Evolutionary conservation across 2,888 invertebrate genomes (phyloP).

Genomic region (Entomobrya multifasciata): DNA sequence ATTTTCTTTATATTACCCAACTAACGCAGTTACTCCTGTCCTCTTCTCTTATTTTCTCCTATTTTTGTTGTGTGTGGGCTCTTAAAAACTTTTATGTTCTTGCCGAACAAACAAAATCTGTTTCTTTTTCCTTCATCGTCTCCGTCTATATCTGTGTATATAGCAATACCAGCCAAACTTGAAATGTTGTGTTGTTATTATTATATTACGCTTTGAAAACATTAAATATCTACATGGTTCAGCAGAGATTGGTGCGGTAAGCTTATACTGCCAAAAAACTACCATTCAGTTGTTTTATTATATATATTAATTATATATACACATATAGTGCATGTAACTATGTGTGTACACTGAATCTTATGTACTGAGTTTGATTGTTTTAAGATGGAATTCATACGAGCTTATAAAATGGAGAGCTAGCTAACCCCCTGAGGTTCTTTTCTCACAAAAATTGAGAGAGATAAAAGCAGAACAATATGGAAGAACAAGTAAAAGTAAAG

Average conservation of each 20-base stretch:
- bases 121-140: conserved; percentile 52
- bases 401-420: conserved; percentile 31
- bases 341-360: conserved; percentile 21
- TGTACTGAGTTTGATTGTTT: conserved; percentile 64
- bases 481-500: conserved; percentile 26
- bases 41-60: conserved; percentile 33
- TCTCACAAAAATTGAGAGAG: conserved; percentile 34
- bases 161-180: conserved; percentile 1
- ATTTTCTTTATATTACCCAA: conserved; percentile 44
- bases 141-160: not conserved
- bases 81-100: conserved; percentile 63
- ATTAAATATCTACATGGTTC: conserved; percentile 34
- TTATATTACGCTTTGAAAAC: conserved; percentile 32
- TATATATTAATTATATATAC: too few species aligned
- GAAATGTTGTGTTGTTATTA: conserved; percentile 36
- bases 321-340: not conserved
- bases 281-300: not conserved
- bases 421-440: conserved; percentile 57
- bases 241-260: conserved; percentile 44
- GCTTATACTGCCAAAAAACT: not conserved
- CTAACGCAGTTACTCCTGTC: conserved; percentile 34
- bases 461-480: conserved; percentile 41
- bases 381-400: conserved; percentile 56
- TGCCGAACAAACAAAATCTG: conserved; percentile 63
- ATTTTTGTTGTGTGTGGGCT: conserved; percentile 18